phyloP scores from a whole-genome alignment of 1,140 invertebrate species.

The Drosophila sulfurigaster region DNA sequence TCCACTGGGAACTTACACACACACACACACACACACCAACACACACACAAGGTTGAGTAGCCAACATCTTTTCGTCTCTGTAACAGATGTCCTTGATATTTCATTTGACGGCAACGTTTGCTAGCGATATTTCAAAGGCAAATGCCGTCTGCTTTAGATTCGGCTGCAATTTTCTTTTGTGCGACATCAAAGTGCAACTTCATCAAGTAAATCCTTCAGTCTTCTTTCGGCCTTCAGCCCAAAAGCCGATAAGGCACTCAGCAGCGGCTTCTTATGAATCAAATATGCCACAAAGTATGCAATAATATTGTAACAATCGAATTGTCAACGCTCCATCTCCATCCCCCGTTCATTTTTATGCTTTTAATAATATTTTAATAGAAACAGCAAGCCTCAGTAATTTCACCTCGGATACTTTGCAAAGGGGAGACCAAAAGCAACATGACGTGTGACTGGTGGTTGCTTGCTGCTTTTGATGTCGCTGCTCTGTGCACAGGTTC shows the following conservation, averaged over 20 bases:
- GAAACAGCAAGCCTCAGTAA: conserved; percentile 46
- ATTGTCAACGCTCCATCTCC: conserved; percentile 43
- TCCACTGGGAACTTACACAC: conserved; percentile 51
- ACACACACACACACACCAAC: conserved; percentile 16
- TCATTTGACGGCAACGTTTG: conserved; percentile 50
- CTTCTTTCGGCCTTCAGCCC: conserved; percentile 26
- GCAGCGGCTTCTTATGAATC: conserved; percentile 27
- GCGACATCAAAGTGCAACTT: conserved; percentile 69
- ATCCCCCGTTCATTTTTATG: conserved; percentile 3
- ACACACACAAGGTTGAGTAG: conserved; percentile 24
- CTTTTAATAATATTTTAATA: conserved; percentile 70
- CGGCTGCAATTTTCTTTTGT: conserved; percentile 61
- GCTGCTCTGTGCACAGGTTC: conserved; percentile 6
- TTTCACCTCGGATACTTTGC: conserved; percentile 38
- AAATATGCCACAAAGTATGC: conserved; percentile 59
- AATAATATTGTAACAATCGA: conserved; percentile 63
- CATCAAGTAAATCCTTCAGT: conserved; percentile 54
- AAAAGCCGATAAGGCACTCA: conserved; percentile 54
- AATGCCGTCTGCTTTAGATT: conserved; percentile 46
- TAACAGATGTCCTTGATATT: conserved; percentile 73
- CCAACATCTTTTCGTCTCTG: conserved; percentile 41
- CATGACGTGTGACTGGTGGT: conserved; percentile 17
- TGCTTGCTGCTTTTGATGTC: conserved; percentile 49
- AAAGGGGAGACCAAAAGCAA: background rate
- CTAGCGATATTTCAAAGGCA: conserved; percentile 56